Base-by-base conservation (phyloP, 1,140 invertebrate species). In the Protaetia brevitarsis region DNA sequence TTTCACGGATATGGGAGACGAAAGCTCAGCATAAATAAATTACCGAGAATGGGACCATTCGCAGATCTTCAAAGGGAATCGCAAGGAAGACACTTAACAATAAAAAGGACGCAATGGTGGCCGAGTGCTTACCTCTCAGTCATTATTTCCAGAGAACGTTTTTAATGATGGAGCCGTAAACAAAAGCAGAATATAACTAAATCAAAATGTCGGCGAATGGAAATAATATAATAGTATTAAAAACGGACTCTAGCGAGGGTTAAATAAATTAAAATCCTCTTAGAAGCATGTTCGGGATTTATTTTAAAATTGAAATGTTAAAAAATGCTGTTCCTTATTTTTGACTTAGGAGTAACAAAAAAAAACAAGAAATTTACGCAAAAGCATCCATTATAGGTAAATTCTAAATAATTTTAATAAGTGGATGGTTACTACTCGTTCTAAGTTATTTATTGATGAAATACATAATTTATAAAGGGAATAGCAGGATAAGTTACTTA, bases 21-120 rank as follows among this genome's bases (percentile, higher is more conserved):
- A 51, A 51, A 51, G 41, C 41, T 10, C 2, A 8, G 19, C 19
- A 51, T 51, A 51, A 51, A 51, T 51, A 51, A 51, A 51, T 51
- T 51, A 51, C 41, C 19, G 26, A 51, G 19, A 23, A 51, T 19
- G 41, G 10, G 34, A 37, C 13, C 19, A 23, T 16, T 19, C 41
- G 19, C 16, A 4, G 13, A 23, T 51, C 41, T 19, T 51, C 41
- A 51, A 51, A 51, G 41, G 41, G 41, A 51, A 51, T 51, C 41
- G 41, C 16, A 51, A 51, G 41, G 41, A 51, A 51, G 41, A 51
- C 41, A 51, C 41, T 51, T 51, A 51, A 51, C 41, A 51, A 51
- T 51, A 51, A 51, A 51, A 19, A 23, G 19, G 16, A 19, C 41
- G 41, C 41, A 23, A 51, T 23, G 41, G 19, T 51, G 19, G 41